Evolutionary conservation across 2,113 vertebrate genomes (phyloP), one percentile per base, ranked within the genome.

Genomic region (Gadus chalcogrammus): DNA sequence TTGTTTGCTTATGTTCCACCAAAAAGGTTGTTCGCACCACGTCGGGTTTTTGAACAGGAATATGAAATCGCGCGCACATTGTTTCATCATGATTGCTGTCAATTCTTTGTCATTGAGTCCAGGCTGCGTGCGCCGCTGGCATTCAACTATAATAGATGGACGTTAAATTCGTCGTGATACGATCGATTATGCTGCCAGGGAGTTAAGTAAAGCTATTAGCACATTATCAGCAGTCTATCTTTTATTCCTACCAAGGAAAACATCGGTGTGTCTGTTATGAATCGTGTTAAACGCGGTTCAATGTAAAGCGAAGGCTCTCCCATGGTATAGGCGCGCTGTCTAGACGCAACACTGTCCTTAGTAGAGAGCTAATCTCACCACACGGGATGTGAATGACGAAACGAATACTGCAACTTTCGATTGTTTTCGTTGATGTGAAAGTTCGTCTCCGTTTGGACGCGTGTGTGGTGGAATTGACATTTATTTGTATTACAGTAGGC

Each of bases 391-490:
- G 31, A 24, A 80, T 63, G 76, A 83, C 74, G 81, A 67, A 1
- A n/a, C 70, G 13, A 27, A 28, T 75, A 60, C 78, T 42, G 73
- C 68, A 85, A 88, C 74, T 89, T 88, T 79, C 16, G 65, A 78
- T 78, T 61, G 59, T 62, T 68, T 68, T 59, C 18, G 53, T 17
- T 1, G n/a, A 61, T 24, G 8, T 48, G 17, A 27, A 27, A 27
- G 55, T 15, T 52, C 7, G 58, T 59, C 5, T 16, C 18, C 17
- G 7, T 59, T 59, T 15, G 18, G 24, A 35, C 20, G 48, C 59
- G 56, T 70, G 38, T 72, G 27, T 78, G 77, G 82, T 77, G 78
- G 80, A 82, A 84, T 76, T 82, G 70, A 82, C 82, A 79, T 82
- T 73, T 63, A 72, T 35, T 35, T 35, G 3, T 35, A 35, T 35